Evolutionary conservation across 2,797 vertebrate species (phyloP), one percentile per base, ranked within the genome.

Genomic region (Notolabrus celidotus): DNA sequence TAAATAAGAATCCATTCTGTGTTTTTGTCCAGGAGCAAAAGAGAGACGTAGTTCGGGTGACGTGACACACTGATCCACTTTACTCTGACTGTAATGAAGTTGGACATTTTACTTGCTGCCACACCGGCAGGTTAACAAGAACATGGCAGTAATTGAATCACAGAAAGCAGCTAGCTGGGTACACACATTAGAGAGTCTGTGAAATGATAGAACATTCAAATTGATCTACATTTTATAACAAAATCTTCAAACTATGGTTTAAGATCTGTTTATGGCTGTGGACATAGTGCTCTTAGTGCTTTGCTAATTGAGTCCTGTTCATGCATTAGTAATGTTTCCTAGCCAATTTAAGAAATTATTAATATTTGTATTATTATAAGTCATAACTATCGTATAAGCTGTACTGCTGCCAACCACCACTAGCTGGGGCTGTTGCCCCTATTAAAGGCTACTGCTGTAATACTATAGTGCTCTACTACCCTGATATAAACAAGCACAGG

Each of bases 61-160:
- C 31, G 38, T 31, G 31, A 27, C 39, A 33, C 45, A 54, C 7
- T 63, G 43, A 62, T 59, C 46, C 19, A 43, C 27, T 58, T 61
- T 23, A 19, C 8, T 22, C 33, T 59, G 25, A 27, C 29, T 19
- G 12, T 53, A 20, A 70, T 58, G 7, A 29, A 9, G 16, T 36
- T 7, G 20, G 25, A 33, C 25, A 25, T 52, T 19, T 20, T 20
- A 25, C 25, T 50, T 10, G 20, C 8, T 31, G 67, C n/a, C 31
- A 22, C 8, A 41, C n/a, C 10, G 23, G 36, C 52, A 63, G 52
- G 22, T 50, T 11, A 36, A 63, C 25, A 27, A 71, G 22, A 65
- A 27, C 54, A 23, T 47, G 16, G 34, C 7, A 34, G 33, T 36
- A 27, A 68, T 52, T 19, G 15, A 33, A 69, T 64, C 47, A 51